Percentiles rank a stretch among this genome's conserved stretches.
Evolutionary conservation across 2,113 vertebrate species (phyloP).

Genomic region (Picathartes gymnocephalus): DNA sequence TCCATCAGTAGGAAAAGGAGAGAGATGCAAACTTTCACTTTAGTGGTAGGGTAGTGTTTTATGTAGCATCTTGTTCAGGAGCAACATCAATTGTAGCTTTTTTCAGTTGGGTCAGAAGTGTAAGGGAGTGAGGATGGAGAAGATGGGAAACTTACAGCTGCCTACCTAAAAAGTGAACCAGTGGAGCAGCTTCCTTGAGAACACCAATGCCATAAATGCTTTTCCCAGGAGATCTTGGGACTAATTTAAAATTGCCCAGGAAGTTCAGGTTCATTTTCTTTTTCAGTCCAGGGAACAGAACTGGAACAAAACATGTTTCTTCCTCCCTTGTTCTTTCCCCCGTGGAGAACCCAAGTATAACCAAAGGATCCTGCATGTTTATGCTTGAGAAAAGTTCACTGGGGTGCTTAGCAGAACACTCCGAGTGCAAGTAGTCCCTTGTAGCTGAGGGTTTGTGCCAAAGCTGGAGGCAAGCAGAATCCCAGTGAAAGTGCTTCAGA

Average conservation of each 20-base stretch:
- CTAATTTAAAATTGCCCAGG: not conserved
- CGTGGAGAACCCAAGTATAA: not conserved
- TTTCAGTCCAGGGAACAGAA: not conserved
- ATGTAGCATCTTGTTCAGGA: not conserved
- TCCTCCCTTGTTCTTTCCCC: not conserved
- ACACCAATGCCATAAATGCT: not conserved
- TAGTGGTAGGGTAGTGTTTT: not conserved
- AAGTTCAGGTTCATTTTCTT: not conserved
- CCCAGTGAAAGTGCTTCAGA: not conserved
- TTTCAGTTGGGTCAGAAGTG: not conserved
- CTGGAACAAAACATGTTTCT: not conserved
- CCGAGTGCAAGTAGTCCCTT: not conserved
- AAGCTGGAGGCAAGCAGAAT: not conserved
- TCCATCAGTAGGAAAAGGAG: constrained; percentile 29
- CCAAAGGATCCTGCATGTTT: not conserved
- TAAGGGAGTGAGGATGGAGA: not conserved
- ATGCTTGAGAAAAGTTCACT: not conserved
- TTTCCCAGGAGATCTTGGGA: not conserved
- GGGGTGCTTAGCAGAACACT: not conserved
- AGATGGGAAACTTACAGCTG: not conserved
- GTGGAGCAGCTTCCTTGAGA: not conserved
- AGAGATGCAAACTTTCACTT: constrained; percentile 54
- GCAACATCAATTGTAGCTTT: not conserved
- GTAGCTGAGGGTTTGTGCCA: not conserved
- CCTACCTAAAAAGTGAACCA: not conserved